These are phyloP conservation scores for Cynopterus sphinx DNA, from an alignment of 2,797 vertebrate species.

Conservation along the genomic window DNA sequence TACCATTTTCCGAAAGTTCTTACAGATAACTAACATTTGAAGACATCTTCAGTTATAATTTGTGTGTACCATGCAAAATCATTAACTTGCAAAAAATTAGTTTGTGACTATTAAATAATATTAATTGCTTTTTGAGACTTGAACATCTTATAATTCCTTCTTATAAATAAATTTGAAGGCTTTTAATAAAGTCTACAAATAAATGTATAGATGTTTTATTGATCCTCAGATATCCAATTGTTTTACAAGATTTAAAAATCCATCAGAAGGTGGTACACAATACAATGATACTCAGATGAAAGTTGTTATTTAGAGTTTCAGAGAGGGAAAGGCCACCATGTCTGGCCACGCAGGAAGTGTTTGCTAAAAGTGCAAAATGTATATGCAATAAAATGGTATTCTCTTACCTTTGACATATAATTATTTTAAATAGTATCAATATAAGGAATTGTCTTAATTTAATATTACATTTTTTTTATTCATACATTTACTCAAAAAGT, in stretches of 20 bases:
- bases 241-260: background rate
- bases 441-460: background rate
- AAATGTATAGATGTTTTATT: slow-evolving; percentile 39
- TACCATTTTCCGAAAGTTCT: background rate
- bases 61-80: background rate
- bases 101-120: slow-evolving; percentile 1
- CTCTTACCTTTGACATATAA: background rate
- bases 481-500: background rate
- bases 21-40: slow-evolving; percentile 44
- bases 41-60: slow-evolving; percentile 50
- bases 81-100: slow-evolving; percentile 48
- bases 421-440: background rate
- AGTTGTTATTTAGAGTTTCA: background rate
- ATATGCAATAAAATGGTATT: background rate
- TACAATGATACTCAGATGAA: background rate
- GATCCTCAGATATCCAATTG: background rate
- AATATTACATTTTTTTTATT: background rate
- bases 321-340: background rate
- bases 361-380: background rate
- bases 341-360: background rate
- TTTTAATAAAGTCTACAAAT: background rate
- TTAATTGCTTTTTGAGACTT: slow-evolving; percentile 41
- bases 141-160: background rate
- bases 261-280: background rate
- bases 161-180: background rate